These are phyloP conservation scores for Hyposmocoma kahamanoa DNA, from an alignment of 1,140 invertebrate genomes.

Conservation along the genomic window DNA sequence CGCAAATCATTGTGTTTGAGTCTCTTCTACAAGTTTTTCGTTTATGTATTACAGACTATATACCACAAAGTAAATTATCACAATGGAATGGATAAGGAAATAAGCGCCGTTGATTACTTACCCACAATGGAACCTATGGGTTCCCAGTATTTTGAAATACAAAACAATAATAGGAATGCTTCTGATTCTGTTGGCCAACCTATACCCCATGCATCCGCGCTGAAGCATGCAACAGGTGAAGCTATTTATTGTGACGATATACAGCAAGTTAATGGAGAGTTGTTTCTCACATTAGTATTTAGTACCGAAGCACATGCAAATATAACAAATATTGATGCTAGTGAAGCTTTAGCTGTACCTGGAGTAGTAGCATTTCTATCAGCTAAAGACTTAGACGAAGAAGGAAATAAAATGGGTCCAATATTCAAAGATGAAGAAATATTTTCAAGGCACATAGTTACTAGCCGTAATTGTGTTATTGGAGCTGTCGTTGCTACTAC, in stretches of 20 bases:
- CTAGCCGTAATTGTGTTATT: constrained; percentile 84
- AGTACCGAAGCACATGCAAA: constrained; percentile 88
- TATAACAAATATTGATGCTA: constrained; percentile 83
- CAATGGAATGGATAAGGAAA: neutral
- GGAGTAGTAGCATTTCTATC: constrained; percentile 86
- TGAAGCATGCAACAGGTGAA: constrained; percentile 94
- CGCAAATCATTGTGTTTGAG: constrained; percentile 86
- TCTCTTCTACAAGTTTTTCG: constrained; percentile 93
- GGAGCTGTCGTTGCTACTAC: constrained; percentile 84
- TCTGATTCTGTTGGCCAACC: constrained; percentile 89
- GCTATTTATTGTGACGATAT: constrained; percentile 95
- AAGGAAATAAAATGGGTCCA: constrained; percentile 78
- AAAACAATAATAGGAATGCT: constrained; percentile 74
- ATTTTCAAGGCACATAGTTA: constrained; percentile 81
- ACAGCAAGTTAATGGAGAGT: constrained; percentile 80
- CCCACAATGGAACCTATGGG: constrained; percentile 75
- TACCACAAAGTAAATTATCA: no score
- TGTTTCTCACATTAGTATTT: constrained; percentile 85
- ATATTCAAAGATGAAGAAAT: constrained; percentile 87
- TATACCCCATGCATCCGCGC: constrained; percentile 86
- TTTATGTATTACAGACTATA: constrained; percentile 79
- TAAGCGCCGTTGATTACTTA: constrained; percentile 60
- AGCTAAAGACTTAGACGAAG: constrained; percentile 79
- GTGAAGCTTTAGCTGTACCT: constrained; percentile 79
- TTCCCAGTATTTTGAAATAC: constrained; percentile 87